Evolutionary conservation across 2,888 invertebrate species (phyloP).

Genomic region (Blastobasis lacticolella): DNA sequence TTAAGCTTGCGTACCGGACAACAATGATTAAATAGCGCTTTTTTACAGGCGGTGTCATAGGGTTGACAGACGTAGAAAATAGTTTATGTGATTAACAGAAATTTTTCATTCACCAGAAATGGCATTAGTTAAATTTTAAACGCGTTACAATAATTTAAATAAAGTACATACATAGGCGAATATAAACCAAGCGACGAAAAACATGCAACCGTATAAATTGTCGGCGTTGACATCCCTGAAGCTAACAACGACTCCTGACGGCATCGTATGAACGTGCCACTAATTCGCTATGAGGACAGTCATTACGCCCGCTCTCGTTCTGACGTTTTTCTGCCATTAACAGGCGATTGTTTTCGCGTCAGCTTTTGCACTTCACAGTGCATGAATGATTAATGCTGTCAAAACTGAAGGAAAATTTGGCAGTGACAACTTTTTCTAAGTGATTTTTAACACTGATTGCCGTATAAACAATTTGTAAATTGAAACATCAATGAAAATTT

Average conservation of each 20-base stretch:
- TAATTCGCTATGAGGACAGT: constrained; percentile 44
- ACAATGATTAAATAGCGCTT: constrained; percentile 45
- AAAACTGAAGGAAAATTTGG: no score
- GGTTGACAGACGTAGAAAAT: constrained; percentile 10
- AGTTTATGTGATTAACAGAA: not conserved
- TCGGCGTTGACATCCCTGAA: constrained; percentile 4
- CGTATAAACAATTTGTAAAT: no score
- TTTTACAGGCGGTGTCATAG: constrained; percentile 21
- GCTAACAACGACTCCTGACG: constrained; percentile 13
- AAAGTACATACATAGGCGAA: no score
- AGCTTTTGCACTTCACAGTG: constrained; percentile 66
- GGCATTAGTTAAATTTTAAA: no score
- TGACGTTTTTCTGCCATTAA: constrained; percentile 42
- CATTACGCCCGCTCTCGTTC: constrained; percentile 36
- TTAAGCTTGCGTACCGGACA: constrained; percentile 58
- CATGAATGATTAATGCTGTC: constrained; percentile 32
- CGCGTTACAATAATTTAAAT: no score
- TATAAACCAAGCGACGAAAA: not conserved
- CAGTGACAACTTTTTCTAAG: no score
- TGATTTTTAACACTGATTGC: no score
- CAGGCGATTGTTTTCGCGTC: constrained; percentile 62
- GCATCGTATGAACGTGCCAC: constrained; percentile 31
- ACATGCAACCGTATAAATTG: not conserved
- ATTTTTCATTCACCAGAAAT: not conserved
- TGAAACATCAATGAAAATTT: no score